A percentile compares a stretch with the other conserved stretches of the same genome.
Conservation (phyloP, 2,113 vertebrate species). For the Pseudolaguvia tuberculata region DNA sequence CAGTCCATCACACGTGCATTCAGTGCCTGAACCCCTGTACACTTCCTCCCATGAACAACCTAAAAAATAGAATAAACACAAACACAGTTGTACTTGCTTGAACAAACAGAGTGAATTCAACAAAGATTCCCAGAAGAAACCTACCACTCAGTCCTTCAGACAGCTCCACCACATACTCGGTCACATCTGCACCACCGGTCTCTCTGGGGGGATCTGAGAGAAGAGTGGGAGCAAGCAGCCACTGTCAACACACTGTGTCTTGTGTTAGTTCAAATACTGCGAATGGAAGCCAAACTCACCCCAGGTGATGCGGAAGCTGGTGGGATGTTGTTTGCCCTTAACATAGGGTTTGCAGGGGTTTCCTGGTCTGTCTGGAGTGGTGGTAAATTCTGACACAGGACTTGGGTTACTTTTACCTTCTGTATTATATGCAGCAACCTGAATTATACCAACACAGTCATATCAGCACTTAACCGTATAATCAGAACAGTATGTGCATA, state of each 20-base stretch:
- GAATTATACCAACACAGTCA: constrained; percentile 10
- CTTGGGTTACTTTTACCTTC: constrained; percentile 95
- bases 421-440: constrained; percentile 93
- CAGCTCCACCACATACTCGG: constrained; percentile 84
- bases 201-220: constrained; percentile 86
- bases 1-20: constrained; percentile 86
- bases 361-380: constrained; percentile 84
- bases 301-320: constrained; percentile 87
- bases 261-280: neutral
- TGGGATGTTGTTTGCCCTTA: constrained; percentile 85
- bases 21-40: constrained; percentile 80
- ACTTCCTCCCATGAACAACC: constrained; percentile 83
- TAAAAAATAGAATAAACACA: constrained; percentile 55
- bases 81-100: neutral
- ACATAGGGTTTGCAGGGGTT: constrained; percentile 78
- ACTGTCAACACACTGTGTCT: neutral
- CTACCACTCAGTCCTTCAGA: constrained; percentile 81
- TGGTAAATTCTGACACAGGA: constrained; percentile 82
- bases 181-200: constrained; percentile 82
- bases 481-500: neutral
- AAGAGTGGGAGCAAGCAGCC: neutral
- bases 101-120: neutral
- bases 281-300: constrained; percentile 69
- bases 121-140: constrained; percentile 42
- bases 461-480: neutral